These are phyloP conservation scores for Rhadinocentrus ornatus DNA, from an alignment of 2,797 vertebrate genomes.

Conservation along the genomic window DNA sequence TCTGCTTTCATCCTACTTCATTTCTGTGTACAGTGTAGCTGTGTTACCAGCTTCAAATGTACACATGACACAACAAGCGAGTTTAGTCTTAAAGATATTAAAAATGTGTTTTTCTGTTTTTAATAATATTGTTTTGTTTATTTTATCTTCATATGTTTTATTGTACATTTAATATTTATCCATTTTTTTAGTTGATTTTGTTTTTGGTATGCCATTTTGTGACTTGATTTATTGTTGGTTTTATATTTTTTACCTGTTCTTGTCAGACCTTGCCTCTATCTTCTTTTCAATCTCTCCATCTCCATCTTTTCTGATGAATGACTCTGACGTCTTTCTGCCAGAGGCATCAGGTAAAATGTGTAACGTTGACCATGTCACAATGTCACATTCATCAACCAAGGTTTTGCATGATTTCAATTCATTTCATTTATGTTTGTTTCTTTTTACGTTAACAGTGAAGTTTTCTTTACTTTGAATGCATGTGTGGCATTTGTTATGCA, in stretches of 20 bases:
- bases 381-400: neutral
- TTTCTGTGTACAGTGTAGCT: slow-evolving; percentile 51
- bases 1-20: slow-evolving; percentile 44
- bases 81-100: slow-evolving; percentile 12
- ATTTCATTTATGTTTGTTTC: neutral
- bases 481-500: neutral
- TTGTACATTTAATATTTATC: neutral
- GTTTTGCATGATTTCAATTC: slow-evolving; percentile 5
- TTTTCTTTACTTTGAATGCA: slow-evolving; percentile 1
- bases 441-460: neutral
- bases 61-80: slow-evolving; percentile 49
- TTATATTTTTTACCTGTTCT: slow-evolving; percentile 36
- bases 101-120: neutral
- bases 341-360: slow-evolving; percentile 77
- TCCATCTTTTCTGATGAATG: slow-evolving; percentile 77
- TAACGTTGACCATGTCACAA: neutral
- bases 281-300: slow-evolving; percentile 78
- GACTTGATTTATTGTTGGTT: slow-evolving; percentile 38
- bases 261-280: slow-evolving; percentile 78
- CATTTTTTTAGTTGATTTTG: neutral
- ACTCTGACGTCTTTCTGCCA: slow-evolving; percentile 76
- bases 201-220: slow-evolving; percentile 16
- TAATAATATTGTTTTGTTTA: neutral
- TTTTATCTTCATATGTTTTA: slow-evolving; percentile 13
- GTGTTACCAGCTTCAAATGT: slow-evolving; percentile 34